Evolutionary conservation across 2,888 invertebrate species (phyloP).

Genomic region (Eupithecia insigniata): DNA sequence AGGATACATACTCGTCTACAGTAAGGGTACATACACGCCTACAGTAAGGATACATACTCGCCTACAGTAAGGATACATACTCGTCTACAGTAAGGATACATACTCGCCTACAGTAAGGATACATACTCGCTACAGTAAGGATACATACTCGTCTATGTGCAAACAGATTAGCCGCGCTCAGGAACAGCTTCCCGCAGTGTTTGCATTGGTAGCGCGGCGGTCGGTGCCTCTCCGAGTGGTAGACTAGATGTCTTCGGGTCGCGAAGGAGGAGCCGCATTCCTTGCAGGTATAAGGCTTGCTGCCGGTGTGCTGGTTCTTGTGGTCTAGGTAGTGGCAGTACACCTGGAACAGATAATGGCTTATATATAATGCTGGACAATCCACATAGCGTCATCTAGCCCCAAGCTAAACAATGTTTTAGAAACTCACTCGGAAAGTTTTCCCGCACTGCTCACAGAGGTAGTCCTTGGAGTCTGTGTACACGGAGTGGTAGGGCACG

Average conservation of each 20-base stretch:
- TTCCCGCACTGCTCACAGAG: conserved; percentile 36
- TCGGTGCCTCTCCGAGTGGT: conserved; percentile 33
- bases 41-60: conserved; percentile 17
- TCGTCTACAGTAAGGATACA: background rate
- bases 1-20: too few species aligned
- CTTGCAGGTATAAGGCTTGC: conserved; percentile 31
- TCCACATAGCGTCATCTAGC: too few species aligned
- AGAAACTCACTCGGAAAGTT: conserved; percentile 27
- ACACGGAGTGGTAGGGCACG: conserved; percentile 30
- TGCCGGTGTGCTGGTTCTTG: conserved; percentile 33
- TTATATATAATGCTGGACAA: too few species aligned
- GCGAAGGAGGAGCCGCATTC: conserved; percentile 30
- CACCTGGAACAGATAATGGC: conserved; percentile 24
- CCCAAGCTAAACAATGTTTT: too few species aligned
- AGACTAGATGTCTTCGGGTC: conserved; percentile 26
- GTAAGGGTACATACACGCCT: too few species aligned
- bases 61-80: conserved; percentile 1
- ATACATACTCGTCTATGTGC: conserved; percentile 26
- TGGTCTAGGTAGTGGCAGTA: conserved; percentile 36
- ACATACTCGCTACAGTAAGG: too few species aligned
- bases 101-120: background rate
- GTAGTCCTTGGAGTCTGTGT: conserved; percentile 36
- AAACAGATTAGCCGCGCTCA: conserved; percentile 39
- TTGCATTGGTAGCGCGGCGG: conserved; percentile 39
- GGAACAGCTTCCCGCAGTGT: conserved; percentile 41